Percentiles rank a stretch among this genome's conserved stretches.
These are phyloP conservation scores for Cephonodes hylas DNA, from an alignment of 2,888 invertebrate genomes.

Conservation along the genomic window DNA sequence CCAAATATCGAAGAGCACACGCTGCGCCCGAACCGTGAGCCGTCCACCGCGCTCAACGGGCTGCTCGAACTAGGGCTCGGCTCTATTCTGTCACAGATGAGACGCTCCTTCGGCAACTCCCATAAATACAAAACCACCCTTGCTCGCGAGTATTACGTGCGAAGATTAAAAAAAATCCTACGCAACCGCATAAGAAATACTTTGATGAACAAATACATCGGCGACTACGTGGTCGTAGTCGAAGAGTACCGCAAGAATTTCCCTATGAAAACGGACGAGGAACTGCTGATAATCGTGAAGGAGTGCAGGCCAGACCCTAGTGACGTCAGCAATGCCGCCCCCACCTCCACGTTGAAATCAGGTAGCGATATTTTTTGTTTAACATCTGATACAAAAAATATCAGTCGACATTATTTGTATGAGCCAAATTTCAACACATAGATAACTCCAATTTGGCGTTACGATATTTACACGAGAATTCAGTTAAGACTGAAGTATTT, in stretches of 20 bases:
- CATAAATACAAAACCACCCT: not conserved
- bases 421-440: too few species aligned
- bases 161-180: not conserved
- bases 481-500: too few species aligned
- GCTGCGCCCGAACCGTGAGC: not conserved
- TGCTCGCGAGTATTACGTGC: not conserved
- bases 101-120: not conserved
- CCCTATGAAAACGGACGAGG: not conserved
- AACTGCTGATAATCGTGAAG: not conserved
- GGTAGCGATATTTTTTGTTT: not conserved
- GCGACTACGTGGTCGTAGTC: not conserved
- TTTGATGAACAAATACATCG: not conserved
- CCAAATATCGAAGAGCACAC: not conserved
- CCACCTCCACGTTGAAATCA: not conserved
- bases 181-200: not conserved
- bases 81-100: not conserved
- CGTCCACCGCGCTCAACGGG: not conserved
- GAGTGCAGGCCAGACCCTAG: not conserved
- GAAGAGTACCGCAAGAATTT: not conserved
- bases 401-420: not conserved
- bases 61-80: not conserved
- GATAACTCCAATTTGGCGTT: too few species aligned
- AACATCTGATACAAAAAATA: not conserved
- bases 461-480: too few species aligned
- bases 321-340: not conserved